Evolutionary conservation across 2,888 invertebrate species (phyloP).

Genomic region (Agriotes lineatus): DNA sequence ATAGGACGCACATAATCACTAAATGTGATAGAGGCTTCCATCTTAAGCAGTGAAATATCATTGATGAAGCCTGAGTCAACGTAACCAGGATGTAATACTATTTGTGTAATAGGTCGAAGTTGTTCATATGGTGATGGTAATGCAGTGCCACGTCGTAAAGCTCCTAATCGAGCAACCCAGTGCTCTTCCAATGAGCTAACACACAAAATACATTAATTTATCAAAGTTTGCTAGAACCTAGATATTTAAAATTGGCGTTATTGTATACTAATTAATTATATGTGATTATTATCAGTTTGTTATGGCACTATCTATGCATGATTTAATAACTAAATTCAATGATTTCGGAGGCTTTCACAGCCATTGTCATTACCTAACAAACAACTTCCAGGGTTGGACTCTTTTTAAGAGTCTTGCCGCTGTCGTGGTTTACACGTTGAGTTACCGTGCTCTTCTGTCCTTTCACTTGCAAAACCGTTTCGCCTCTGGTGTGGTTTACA

Average conservation of each 20-base stretch:
- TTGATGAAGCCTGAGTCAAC: conserved; percentile 82
- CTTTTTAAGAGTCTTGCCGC: too few relatives aligned
- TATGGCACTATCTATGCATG: too few relatives aligned
- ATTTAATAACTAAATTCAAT: too few relatives aligned
- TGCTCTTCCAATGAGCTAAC: conserved; percentile 78
- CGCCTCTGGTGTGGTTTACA: too few relatives aligned
- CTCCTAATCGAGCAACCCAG: conserved; percentile 86
- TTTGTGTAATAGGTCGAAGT: conserved; percentile 73
- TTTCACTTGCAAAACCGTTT: too few relatives aligned
- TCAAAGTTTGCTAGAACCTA: background rate
- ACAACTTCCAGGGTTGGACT: too few relatives aligned
- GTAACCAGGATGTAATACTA: conserved; percentile 81
- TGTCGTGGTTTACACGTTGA: too few relatives aligned
- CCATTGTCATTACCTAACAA: too few relatives aligned
- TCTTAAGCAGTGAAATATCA: conserved; percentile 79
- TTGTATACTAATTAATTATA: background rate
- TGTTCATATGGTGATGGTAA: conserved; percentile 83
- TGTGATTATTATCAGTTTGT: background rate
- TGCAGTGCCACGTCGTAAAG: conserved; percentile 78
- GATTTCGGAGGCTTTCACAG: too few relatives aligned
- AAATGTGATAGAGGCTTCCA: conserved; percentile 71
- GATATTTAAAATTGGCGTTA: background rate
- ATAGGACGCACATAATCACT: conserved; percentile 76
- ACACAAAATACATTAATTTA: background rate
- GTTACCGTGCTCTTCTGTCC: too few relatives aligned